Evolutionary conservation across 2,113 vertebrate genomes (phyloP), one percentile per base, ranked within the genome.

Genomic region (Odontophorus gujanensis): DNA sequence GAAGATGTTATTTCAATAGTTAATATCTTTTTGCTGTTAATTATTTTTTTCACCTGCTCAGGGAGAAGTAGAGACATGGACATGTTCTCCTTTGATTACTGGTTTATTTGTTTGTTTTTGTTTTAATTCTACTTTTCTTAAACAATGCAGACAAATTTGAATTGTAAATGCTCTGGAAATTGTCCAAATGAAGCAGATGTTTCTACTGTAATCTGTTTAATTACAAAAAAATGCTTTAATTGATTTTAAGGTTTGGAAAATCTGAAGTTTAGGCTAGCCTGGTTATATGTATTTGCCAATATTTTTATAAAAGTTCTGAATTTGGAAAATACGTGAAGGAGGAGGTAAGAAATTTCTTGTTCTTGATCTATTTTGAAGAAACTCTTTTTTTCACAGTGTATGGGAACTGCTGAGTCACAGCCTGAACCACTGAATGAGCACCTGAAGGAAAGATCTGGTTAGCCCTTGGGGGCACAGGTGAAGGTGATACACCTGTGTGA

Each of bases 201-300:
- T 96, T 94, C 82, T 75, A 83, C 76, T 94, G 85, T 93, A 93
- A 89, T 92, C 91, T 65, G 16, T 91, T 92, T 87, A 91, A 92
- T 95, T 90, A 47, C 28, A 82, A 92, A 90, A 75, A 76, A 22
- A 53, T 38, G 47, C 32, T 67, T 82, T 67, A 92, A 89, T 92
- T 96, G 75, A 87, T 94, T 91, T 93, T 91, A 51, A 90, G 51
- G 50, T 78, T 90, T n/a, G 51, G 28, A 47, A 93, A 90, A 87
- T 66, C 15, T 66, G 57, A 81, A 78, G 57, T 67, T 87, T 62
- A 71, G 51, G n/a, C 83, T 93, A 51, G 20, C 40, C 38, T 90
- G 50, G 25, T 63, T 62, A 34, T 51, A 55, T 40, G 67, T 85
- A 53, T 90, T 87, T 95, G 87, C 17, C 84, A 92, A 79, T 84